Evolutionary conservation across 2,113 vertebrate genomes (phyloP), one percentile per base, ranked within the genome.

Genomic region (Azemiops feae): DNA sequence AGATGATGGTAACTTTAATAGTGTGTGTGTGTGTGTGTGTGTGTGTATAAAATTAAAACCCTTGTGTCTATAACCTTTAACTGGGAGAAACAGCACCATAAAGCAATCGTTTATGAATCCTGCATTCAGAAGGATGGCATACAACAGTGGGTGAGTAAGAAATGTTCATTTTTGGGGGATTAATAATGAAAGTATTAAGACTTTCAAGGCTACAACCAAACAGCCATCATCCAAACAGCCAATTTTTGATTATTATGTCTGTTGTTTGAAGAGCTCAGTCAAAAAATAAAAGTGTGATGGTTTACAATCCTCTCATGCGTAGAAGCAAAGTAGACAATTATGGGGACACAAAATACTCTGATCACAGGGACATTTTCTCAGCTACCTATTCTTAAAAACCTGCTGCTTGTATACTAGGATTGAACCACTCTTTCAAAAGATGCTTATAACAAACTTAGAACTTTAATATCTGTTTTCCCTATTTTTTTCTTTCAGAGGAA

Each of bases 141-240:
- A 90, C 91, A 0, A 91, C 93, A 74, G 5, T 53, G 27, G 43
- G 4, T 47, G 50, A 30, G 27, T 4, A 91, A 81, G 4, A n/a
- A 47, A 9, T 1, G 4, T 5, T 92, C 22, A n/a, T 91, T 0
- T 87, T 69, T 14, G n/a, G 5, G 14, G 14, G 5, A 34, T 64
- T 74, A 34, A 74, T 18, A 34, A 74, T 74, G 11, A 34, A 95
- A 95, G 92, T 47, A 87, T 12, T 94, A 88, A 34, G 6, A 34
- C 64, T 64, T 64, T 30, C 34, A 30, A 43, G 16, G 43, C 60
- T 0, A 0, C 0, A 0, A 39, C 22, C 8, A n/a, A 0, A 11
- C 10, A 6, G 85, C 12, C 4, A 81, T 11, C 55, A 8, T 27
- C 91, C 88, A 20, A 87, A 34, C 81, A n/a, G 5, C 58, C 93